Evolutionary conservation across 1,140 invertebrate species (phyloP).

Genomic region (Sitophilus oryzae): DNA sequence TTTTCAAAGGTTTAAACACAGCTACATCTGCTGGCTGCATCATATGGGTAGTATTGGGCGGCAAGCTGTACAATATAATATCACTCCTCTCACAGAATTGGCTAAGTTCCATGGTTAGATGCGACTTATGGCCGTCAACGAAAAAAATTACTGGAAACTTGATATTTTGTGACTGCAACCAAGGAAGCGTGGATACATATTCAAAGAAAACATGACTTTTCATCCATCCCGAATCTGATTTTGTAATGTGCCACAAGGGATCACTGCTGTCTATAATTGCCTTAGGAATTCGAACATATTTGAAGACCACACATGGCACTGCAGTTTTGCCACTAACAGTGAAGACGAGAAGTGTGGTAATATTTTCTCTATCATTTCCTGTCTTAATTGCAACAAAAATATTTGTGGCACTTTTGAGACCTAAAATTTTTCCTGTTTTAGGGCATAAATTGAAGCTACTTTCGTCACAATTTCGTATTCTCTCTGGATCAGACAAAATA

Average conservation of each 20-base stretch:
- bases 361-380: conserved; percentile 35
- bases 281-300: conserved; percentile 27
- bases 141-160: conserved; percentile 37
- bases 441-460: conserved; percentile 32
- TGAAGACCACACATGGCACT: conserved; percentile 5
- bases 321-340: conserved; percentile 30
- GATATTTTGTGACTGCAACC: conserved; percentile 34
- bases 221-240: conserved; percentile 44
- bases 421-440: conserved; percentile 33
- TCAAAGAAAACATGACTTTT: conserved; percentile 20
- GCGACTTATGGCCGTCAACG: conserved; percentile 44
- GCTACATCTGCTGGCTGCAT: conserved; percentile 44
- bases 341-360: conserved; percentile 36
- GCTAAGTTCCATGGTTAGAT: conserved; percentile 39
- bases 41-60: conserved; percentile 45
- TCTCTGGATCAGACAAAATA: conserved; percentile 16
- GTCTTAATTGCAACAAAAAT: conserved; percentile 31
- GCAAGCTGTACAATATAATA: conserved; percentile 43
- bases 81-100: conserved; percentile 40
- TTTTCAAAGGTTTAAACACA: conserved; percentile 40
- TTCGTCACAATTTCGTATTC: conserved; percentile 30
- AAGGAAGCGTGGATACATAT: conserved; percentile 14
- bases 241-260: conserved; percentile 38
- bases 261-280: conserved; percentile 26
- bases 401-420: conserved; percentile 31